Base-by-base conservation (phyloP, 2,113 vertebrate species). In the Paedocypris sp. region DNA sequence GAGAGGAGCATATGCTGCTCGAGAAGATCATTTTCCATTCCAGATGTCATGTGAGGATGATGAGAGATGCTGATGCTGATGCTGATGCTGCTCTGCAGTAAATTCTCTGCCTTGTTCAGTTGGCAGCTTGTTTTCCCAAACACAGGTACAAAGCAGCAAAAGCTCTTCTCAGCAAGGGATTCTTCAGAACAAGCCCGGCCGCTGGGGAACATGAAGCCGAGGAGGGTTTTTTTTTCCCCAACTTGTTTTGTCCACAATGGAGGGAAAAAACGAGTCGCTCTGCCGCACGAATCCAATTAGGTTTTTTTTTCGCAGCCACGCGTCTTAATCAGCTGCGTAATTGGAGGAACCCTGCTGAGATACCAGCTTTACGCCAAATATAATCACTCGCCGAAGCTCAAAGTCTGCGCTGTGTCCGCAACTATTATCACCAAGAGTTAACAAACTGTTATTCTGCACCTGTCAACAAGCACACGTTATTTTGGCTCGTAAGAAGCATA, bases 251-350 rank as follows among this genome's bases (percentile, higher is more conserved):
- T 63, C 54, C 38, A 22, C 39, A 11, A 29, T 39, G 47, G 7
- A 39, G 52, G 56, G 60, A 62, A 58, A 22, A 36, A 19, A 22
- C 18, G 20, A 49, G 6, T 10, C 15, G 62, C 62, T 62, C 66
- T 58, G 54, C 41, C 58, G 19, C 36, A 47, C 62, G 59, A 54
- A 75, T 54, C 71, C 71, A 77, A 77, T 77, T 77, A 70, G 60
- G 58, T 53, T 62, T 60, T n/a, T n/a, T n/a, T 62, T 78, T 68
- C 68, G 75, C 77, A 69, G 73, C 73, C 67, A 75, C 72, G 76
- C 74, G 75, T 84, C 84, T 85, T 87, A 86, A 87, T 87, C 82
- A 87, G 79, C 75, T 74, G 82, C 78, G 80, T 86, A 87, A 86
- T 87, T 86, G 82, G 82, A 71, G 80, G 76, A 78, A 80, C 82